Base-by-base conservation (phyloP, 2,888 invertebrate genomes). In the Myathropa florea region DNA sequence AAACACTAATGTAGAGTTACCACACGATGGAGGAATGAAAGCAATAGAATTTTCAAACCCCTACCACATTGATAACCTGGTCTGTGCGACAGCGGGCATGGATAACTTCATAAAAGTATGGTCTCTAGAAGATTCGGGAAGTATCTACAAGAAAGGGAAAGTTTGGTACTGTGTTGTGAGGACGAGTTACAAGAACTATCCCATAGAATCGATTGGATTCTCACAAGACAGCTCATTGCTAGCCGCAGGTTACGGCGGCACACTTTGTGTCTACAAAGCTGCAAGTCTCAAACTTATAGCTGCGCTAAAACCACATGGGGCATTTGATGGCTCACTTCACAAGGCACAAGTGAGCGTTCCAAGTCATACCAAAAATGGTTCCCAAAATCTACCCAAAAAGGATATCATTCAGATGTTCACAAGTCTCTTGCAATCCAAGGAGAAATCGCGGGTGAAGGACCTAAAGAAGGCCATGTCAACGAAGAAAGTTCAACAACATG, bases 191-290 rank as follows among this genome's bases (percentile, higher is more conserved):
- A 94, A 95, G 68, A 93, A 95, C 88, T 91, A 95, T 21, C 91
- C 94, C 0, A 93, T 95, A 24, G 93, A 93, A 23, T 94, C 94
- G 55, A 93, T 95, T 2, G 94, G 94, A 60, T 97, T 97, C 92
- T 95, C 96, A 0, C 93, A 94, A 78, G 97, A 97, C 91, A 96
- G 96, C n/a, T 96, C 97, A 0, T 91, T 97, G 26, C 90, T 97
- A 57, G 96, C 95, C 4, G 95, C 96, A 14, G 95, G 94, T 10
- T 97, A 95, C 92, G 95, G 93, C 30, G 93, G 94, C 24, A 94
- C 94, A 9, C 91, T 96, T 61, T 97, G 96, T 0, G 91, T 96
- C 26, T 97, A 96, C 95, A 93, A 94, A 85, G 94, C 95, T 0
- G 94, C 94, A 61, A 93, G 93, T 0, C 93, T 94, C 78, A 93